Conservation (phyloP, 2,797 vertebrate genomes). For the Intellagama lesueurii region DNA sequence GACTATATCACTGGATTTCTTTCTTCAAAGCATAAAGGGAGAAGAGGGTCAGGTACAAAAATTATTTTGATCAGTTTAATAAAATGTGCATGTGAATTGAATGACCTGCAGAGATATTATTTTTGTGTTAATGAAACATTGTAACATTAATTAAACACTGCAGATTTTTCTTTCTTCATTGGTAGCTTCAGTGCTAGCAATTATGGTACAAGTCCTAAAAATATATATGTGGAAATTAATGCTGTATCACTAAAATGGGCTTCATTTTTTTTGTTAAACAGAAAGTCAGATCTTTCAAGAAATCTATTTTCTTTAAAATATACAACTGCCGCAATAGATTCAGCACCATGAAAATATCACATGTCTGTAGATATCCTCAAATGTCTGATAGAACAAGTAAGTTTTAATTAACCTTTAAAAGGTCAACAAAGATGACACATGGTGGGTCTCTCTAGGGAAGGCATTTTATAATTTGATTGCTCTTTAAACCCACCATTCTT, state of each 20-base stretch:
- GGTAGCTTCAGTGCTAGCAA: constrained; percentile 52
- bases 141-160: constrained; percentile 78
- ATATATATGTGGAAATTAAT: constrained; percentile 33
- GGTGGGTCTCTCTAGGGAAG: not conserved
- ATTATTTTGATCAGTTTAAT: constrained; percentile 81
- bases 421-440: constrained; percentile 1
- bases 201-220: constrained; percentile 13
- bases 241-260: constrained; percentile 31
- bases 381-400: constrained; percentile 3
- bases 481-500: not conserved
- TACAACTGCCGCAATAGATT: not conserved
- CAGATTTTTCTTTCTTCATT: constrained; percentile 41
- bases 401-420: constrained; percentile 11
- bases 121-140: constrained; percentile 80
- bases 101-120: constrained; percentile 80
- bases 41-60: constrained; percentile 80
- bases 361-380: not conserved
- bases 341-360: not conserved
- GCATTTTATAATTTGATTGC: constrained; percentile 3
- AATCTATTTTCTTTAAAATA: not conserved
- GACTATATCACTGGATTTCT: constrained; percentile 81
- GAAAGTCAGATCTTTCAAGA: not conserved
- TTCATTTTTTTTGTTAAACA: constrained; percentile 11
- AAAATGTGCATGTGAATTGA: constrained; percentile 83
- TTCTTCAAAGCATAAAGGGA: constrained; percentile 81